Conservation (phyloP, 2,888 invertebrate species). For the Anthrax anthrax region DNA sequence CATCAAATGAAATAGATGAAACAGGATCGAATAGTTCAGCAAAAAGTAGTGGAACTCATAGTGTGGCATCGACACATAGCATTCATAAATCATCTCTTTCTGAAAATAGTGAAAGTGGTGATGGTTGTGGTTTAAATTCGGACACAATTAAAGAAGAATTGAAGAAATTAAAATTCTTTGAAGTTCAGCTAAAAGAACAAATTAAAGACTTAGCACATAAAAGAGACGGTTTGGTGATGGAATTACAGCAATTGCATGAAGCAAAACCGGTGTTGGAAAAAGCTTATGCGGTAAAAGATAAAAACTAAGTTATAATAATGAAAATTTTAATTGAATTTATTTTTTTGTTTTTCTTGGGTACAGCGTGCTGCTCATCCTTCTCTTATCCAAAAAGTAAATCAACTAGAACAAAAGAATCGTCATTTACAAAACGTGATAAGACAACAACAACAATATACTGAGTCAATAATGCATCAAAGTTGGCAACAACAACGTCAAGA, state of each 20-base stretch:
- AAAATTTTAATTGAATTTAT: neutral
- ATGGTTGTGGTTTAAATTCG: slow-evolving; percentile 22
- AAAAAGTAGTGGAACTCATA: slow-evolving; percentile 31
- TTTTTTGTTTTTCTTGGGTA: neutral
- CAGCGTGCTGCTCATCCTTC: slow-evolving; percentile 33
- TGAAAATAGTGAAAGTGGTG: slow-evolving; percentile 10
- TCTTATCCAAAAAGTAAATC: slow-evolving; percentile 32
- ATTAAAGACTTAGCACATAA: slow-evolving; percentile 30
- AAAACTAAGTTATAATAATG: neutral
- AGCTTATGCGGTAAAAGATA: slow-evolving; percentile 29
- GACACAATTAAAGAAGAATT: slow-evolving; percentile 29
- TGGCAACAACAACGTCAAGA: slow-evolving; percentile 35
- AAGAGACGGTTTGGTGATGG: slow-evolving; percentile 34
- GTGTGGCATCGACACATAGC: slow-evolving; percentile 28
- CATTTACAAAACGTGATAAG: slow-evolving; percentile 46
- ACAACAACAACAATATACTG: slow-evolving; percentile 49
- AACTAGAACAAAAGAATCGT: slow-evolving; percentile 46
- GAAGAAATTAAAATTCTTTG: slow-evolving; percentile 30
- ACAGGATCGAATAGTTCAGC: slow-evolving; percentile 27
- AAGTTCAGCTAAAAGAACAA: slow-evolving; percentile 31
- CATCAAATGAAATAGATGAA: slow-evolving; percentile 21
- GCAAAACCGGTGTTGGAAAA: slow-evolving; percentile 34
- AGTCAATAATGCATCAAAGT: slow-evolving; percentile 42
- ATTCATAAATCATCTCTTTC: slow-evolving; percentile 18
- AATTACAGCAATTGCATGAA: slow-evolving; percentile 34